Evolutionary conservation across 2,888 invertebrate species (phyloP).

Genomic region (Andrena camellia): DNA sequence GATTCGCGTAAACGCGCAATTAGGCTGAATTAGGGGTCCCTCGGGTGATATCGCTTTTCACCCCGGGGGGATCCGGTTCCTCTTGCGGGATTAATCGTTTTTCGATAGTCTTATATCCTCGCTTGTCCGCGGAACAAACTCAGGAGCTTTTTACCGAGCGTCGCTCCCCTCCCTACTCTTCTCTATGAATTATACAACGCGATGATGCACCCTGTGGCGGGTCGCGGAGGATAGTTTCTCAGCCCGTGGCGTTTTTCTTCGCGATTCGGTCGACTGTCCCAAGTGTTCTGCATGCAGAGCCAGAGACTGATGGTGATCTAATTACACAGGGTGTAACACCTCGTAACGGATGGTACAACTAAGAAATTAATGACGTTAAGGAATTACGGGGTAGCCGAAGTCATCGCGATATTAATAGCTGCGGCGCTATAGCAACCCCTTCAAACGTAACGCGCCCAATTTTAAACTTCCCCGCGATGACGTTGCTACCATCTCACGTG

Average conservation of each 20-base stretch:
- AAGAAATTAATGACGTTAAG: no score
- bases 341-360: no score
- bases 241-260: background rate
- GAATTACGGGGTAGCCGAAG: no score
- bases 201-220: background rate
- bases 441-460: no score
- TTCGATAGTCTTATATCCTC: slow-evolving; percentile 54
- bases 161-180: background rate
- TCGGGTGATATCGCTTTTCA: slow-evolving; percentile 66
- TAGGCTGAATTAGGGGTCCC: slow-evolving; percentile 69
- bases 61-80: slow-evolving; percentile 18
- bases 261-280: no score
- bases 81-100: slow-evolving; percentile 56
- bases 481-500: background rate
- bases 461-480: background rate
- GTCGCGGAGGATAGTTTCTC: background rate
- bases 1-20: slow-evolving; percentile 74
- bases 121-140: background rate
- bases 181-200: slow-evolving; percentile 40
- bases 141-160: slow-evolving; percentile 7
- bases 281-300: no score
- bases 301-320: no score
- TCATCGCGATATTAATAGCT: no score
- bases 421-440: no score
- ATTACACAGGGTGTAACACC: no score